These are phyloP conservation scores for Trogon melanurus DNA, from an alignment of 2,113 vertebrate species.

Conservation along the genomic window DNA sequence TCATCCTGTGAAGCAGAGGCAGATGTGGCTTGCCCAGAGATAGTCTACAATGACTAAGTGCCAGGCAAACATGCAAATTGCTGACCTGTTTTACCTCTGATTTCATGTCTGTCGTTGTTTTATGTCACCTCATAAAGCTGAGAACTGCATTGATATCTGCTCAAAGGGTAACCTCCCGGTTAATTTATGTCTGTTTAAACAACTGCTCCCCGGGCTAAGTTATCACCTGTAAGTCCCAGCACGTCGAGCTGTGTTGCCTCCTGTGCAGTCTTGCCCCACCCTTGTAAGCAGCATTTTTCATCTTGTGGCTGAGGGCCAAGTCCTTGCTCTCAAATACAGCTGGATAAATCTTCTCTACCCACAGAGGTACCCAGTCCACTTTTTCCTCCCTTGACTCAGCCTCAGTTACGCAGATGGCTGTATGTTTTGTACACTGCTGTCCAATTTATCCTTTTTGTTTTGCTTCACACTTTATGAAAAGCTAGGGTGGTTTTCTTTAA, in stretches of 20 bases:
- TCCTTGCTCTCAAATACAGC: not conserved
- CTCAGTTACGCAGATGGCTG: not conserved
- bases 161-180: not conserved
- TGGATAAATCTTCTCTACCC: not conserved
- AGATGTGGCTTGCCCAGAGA: not conserved
- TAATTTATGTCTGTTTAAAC: not conserved
- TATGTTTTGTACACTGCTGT: not conserved
- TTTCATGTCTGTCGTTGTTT: not conserved
- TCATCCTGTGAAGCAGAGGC: not conserved
- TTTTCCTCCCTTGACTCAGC: not conserved
- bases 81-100: not conserved
- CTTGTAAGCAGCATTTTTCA: accelerated
- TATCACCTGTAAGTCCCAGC: not conserved
- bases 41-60: not conserved
- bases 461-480: not conserved
- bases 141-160: not conserved
- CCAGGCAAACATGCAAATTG: not conserved
- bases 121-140: not conserved
- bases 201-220: not conserved
- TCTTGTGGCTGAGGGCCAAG: not conserved
- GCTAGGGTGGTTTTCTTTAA: not conserved
- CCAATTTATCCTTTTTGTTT: not conserved
- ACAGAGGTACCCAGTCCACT: not conserved
- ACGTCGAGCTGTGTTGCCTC: accelerated
- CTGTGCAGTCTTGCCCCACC: not conserved